Conservation (phyloP, 2,113 vertebrate genomes). For the Emydura subglobosa region DNA sequence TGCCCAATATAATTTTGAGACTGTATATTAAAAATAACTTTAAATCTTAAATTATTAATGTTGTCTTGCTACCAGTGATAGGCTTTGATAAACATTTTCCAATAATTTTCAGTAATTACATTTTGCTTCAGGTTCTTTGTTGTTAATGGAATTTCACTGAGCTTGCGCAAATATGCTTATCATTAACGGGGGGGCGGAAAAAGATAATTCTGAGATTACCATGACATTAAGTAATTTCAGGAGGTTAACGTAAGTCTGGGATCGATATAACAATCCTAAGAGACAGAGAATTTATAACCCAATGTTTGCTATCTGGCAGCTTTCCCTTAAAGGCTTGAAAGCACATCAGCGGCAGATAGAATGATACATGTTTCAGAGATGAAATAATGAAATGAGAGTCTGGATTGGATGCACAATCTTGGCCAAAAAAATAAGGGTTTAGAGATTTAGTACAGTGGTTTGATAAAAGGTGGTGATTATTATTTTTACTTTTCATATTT, state of each 20-base stretch:
- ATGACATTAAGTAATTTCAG: not conserved
- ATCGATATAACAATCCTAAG: not conserved
- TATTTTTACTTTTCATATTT: not conserved
- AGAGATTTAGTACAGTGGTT: not conserved
- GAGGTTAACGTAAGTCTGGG: not conserved
- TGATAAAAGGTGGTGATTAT: not conserved
- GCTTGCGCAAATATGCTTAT: rapidly evolving
- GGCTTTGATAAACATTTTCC: not conserved
- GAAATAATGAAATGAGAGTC: not conserved
- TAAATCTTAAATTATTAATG: not conserved
- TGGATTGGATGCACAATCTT: not conserved
- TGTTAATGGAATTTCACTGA: not conserved
- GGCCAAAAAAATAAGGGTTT: not conserved
- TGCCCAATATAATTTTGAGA: not conserved
- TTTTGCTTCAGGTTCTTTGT: not conserved
- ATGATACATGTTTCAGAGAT: not conserved
- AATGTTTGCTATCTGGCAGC: not conserved
- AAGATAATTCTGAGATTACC: not conserved
- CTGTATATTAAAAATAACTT: not conserved
- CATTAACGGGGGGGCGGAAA: not conserved
- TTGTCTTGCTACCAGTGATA: not conserved
- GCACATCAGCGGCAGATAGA: not conserved
- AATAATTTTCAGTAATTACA: not conserved
- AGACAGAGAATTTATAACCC: not conserved
- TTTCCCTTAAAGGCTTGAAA: not conserved